Percentiles rank a stretch among this genome's conserved stretches.
Conservation (phyloP, 53 echinoderm and acorn worm genomes). For the Patiria pectinifera region DNA sequence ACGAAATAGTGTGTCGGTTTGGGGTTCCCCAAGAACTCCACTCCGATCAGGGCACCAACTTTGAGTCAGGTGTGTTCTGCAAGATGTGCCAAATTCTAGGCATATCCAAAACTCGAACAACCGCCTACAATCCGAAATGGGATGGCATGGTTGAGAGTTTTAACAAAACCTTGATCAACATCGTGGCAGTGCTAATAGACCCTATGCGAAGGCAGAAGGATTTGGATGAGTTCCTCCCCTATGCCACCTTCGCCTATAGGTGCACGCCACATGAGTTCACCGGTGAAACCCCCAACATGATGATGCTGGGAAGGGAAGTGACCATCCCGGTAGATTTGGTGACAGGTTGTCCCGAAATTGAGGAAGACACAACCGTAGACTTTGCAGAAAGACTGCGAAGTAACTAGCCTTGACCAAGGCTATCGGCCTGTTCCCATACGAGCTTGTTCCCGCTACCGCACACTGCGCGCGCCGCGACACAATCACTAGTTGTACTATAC, state of each 20-base stretch:
- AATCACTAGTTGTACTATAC: too few species aligned
- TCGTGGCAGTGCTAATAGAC: neutral
- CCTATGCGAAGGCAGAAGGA: too few species aligned
- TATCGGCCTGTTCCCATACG: too few species aligned
- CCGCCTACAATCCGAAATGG: neutral
- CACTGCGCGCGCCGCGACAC: too few species aligned
- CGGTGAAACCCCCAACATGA: too few species aligned
- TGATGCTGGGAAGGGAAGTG: neutral
- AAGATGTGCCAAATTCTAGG: constrained; percentile 2
- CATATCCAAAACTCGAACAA: neutral
- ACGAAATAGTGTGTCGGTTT: constrained; percentile 1
- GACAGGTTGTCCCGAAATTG: neutral
- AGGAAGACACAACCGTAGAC: neutral
- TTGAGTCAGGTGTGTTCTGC: neutral
- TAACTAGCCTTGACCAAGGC: too few species aligned
- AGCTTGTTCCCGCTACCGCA: too few species aligned
- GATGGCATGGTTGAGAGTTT: neutral
- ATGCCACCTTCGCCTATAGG: too few species aligned
- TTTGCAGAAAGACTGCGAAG: neutral
- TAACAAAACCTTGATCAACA: neutral
- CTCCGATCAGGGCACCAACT: neutral
- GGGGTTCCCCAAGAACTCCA: constrained; percentile 1
- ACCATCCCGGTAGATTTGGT: neutral
- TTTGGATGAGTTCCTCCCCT: too few species aligned
- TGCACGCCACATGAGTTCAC: too few species aligned